Conservation (phyloP, 2,113 vertebrate genomes). For the Stomatorhinus ivindoensis region DNA sequence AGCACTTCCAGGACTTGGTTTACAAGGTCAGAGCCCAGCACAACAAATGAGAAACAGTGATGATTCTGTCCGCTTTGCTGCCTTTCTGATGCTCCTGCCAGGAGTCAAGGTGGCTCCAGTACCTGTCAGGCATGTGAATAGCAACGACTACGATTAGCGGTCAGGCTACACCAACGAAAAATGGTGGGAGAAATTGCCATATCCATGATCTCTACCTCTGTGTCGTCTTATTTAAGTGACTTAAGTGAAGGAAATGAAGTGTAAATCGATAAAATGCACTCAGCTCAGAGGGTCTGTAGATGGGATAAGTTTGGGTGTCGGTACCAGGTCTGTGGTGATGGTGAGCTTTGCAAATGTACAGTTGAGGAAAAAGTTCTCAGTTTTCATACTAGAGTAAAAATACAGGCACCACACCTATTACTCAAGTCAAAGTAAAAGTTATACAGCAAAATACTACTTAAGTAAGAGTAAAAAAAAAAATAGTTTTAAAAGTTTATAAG, state of each 20-base stretch:
- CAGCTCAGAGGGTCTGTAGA: neutral
- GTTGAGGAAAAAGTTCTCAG: neutral
- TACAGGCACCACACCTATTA: neutral
- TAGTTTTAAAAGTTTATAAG: neutral
- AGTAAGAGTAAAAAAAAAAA: neutral
- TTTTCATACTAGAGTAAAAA: neutral
- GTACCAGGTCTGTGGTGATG: neutral
- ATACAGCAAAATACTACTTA: neutral
- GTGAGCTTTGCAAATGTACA: neutral
- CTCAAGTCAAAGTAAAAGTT: neutral
- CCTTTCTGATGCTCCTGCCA: neutral
- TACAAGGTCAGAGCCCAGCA: constrained; percentile 69
- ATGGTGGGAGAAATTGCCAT: neutral
- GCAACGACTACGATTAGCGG: neutral
- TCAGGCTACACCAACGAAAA: neutral
- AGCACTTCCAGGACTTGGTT: constrained; percentile 91
- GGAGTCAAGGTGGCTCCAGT: neutral
- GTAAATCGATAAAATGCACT: neutral
- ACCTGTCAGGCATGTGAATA: neutral
- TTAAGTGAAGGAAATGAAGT: neutral
- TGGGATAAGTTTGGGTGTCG: neutral
- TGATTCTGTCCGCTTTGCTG: neutral
- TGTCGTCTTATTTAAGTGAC: neutral
- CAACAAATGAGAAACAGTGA: neutral
- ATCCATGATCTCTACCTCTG: neutral